Evolutionary conservation across 2,888 invertebrate genomes (phyloP).

Genomic region (Muscina levida): DNA sequence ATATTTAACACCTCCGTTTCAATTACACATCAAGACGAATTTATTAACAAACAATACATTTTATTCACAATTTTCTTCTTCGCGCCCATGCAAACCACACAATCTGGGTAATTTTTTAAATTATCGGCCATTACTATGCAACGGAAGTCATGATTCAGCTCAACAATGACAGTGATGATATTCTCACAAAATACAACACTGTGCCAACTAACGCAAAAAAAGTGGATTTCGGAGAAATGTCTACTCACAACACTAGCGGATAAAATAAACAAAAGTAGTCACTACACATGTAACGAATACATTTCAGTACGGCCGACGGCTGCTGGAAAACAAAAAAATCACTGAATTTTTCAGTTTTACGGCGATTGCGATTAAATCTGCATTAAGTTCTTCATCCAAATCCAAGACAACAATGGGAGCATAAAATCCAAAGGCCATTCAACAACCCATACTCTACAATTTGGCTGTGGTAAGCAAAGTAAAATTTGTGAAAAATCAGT

Average conservation of each 20-base stretch:
- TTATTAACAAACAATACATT: too few species aligned
- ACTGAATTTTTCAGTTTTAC: constrained; percentile 61
- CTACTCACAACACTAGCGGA: constrained; percentile 34
- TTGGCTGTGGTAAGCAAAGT: constrained; percentile 60
- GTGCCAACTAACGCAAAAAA: not conserved
- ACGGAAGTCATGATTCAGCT: too few species aligned
- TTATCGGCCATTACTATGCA: too few species aligned
- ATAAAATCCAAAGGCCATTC: constrained; percentile 45
- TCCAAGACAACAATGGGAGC: constrained; percentile 52
- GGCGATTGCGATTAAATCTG: constrained; percentile 55
- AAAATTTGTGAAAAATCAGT: constrained; percentile 43
- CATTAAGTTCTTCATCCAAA: constrained; percentile 38
- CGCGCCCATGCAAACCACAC: too few species aligned
- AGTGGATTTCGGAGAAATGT: constrained; percentile 16
- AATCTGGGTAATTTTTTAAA: too few species aligned
- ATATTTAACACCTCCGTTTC: too few species aligned
- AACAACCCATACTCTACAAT: constrained; percentile 42
- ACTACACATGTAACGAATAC: constrained; percentile 60
- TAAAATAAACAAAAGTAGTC: constrained; percentile 40
- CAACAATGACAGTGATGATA: too few species aligned
- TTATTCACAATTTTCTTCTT: too few species aligned
- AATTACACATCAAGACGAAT: too few species aligned
- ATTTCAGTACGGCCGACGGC: constrained; percentile 59
- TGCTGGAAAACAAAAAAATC: constrained; percentile 62
- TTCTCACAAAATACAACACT: constrained; percentile 45